Percentiles rank a stretch among this genome's conserved stretches.
phyloP scores from a whole-genome alignment of 2,797 vertebrate genomes.

The Anolis apletophallus region DNA sequence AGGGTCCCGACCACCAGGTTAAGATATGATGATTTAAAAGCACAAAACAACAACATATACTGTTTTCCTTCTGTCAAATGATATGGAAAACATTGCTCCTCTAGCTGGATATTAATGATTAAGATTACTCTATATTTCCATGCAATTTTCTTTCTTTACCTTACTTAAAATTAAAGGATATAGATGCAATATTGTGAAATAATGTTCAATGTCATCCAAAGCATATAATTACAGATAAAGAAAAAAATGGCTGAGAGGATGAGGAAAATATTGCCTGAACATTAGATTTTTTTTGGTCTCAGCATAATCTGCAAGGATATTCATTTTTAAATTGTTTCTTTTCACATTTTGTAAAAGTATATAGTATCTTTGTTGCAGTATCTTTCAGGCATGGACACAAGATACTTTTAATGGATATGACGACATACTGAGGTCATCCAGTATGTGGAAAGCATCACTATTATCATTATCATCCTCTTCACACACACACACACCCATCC shows the following conservation, averaged over 20 bases:
- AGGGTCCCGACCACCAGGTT: too few relatives aligned
- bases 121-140: conserved; percentile 13
- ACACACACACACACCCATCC: too few relatives aligned
- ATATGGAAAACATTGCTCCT: not conserved
- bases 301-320: not conserved
- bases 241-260: conserved; percentile 31
- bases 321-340: not conserved
- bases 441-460: not conserved
- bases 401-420: too few relatives aligned
- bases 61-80: conserved; percentile 18
- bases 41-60: rapidly evolving
- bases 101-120: not conserved
- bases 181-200: conserved; percentile 22
- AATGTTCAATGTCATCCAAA: conserved; percentile 40
- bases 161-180: conserved; percentile 31
- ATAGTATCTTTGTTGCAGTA: too few relatives aligned
- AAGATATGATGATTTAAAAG: too few relatives aligned
- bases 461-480: too few relatives aligned
- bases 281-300: not conserved
- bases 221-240: conserved; percentile 32
- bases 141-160: conserved; percentile 21
- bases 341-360: conserved; percentile 11
- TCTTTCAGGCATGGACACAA: not conserved
- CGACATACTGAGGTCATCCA: not conserved
- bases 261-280: not conserved